Percentiles rank a stretch among this genome's conserved stretches.
Evolutionary conservation across 2,113 vertebrate species (phyloP).

Genomic region (Sitta europaea): DNA sequence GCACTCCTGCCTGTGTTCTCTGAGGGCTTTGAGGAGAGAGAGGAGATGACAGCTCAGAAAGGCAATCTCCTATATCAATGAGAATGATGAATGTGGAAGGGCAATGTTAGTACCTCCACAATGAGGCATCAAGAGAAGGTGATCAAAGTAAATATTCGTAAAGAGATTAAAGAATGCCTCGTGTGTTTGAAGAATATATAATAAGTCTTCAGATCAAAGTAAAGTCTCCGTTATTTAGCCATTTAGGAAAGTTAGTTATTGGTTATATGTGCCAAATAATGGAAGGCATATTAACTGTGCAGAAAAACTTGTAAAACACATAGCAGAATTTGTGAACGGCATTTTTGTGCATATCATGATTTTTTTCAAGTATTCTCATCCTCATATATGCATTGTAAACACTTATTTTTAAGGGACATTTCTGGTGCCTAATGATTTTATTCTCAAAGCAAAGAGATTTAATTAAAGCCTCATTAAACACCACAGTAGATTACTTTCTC

Average conservation of each 20-base stretch:
- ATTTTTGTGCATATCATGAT: background rate
- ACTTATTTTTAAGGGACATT: slow-evolving; percentile 14
- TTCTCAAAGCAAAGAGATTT: slow-evolving; percentile 52
- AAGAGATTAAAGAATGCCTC: slow-evolving; percentile 2
- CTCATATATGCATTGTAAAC: slow-evolving; percentile 11
- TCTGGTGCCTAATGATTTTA: background rate
- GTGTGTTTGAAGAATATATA: background rate
- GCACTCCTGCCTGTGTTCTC: background rate
- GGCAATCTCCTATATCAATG: background rate
- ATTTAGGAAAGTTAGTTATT: slow-evolving; percentile 12
- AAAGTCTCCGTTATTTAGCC: background rate
- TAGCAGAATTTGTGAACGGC: background rate
- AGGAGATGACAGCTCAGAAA: background rate
- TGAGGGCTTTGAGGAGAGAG: background rate
- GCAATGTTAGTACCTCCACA: background rate
- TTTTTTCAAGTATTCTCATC: slow-evolving; percentile 14
- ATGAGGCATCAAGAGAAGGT: background rate
- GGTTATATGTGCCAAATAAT: background rate
- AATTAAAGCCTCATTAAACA: slow-evolving; percentile 47
- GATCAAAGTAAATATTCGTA: background rate
- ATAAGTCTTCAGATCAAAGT: background rate
- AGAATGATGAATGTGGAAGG: background rate
- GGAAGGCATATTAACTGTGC: background rate
- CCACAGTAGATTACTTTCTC: background rate
- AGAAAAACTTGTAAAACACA: slow-evolving; percentile 22